Base-by-base conservation (phyloP, 92 coral and sea anemone species). In the Palythoa grandis region DNA sequence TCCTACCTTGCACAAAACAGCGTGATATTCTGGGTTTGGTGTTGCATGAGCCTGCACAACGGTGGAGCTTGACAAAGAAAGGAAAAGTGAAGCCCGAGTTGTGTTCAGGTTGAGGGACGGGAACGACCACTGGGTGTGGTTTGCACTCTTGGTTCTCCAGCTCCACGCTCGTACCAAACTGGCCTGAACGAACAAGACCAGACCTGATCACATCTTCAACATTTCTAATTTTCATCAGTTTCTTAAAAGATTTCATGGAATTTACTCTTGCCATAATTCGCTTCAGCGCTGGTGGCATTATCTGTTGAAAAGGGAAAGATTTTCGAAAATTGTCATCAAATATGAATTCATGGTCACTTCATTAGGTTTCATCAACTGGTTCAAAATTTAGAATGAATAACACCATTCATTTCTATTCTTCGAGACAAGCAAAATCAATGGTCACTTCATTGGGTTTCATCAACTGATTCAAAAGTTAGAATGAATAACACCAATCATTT, bases 41-140 rank as follows among this genome's bases (percentile, higher is more conserved):
- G 43, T 39, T 86, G 61, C 98, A 92, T 3, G 93, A 87, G 2
- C 98, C 98, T 16, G 91, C 92, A 77, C 95, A 94, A 11, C 95
- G 93, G 58, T 94, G 86, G 15, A 94, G 70, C n/a, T 74, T 86
- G 65, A 94, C 91, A 79, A 88, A 83, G 75, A 91, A 79, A 23
- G 98, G 98, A 57, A 82, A 94, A 57, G 91, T 82, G 66, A 94
- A 65, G 4, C 92, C 91, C 7, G 87, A 70, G 70, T 75, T 65
- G 68, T 87, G 86, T 7, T 5, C 73, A 12, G 98, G 92, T 82
- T 94, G 98, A 2, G 95, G 95, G 29, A 94, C 91, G 23, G 88
- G 92, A 11, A 94, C 83, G 4, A 93, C 90, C 2, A 85, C 91
- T 22, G 93, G 95, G 29, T 77, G 91, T 11, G 93, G 88, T 14